These are phyloP conservation scores for Bombylius discolor DNA, from an alignment of 2,888 invertebrate species.

Conservation along the genomic window DNA sequence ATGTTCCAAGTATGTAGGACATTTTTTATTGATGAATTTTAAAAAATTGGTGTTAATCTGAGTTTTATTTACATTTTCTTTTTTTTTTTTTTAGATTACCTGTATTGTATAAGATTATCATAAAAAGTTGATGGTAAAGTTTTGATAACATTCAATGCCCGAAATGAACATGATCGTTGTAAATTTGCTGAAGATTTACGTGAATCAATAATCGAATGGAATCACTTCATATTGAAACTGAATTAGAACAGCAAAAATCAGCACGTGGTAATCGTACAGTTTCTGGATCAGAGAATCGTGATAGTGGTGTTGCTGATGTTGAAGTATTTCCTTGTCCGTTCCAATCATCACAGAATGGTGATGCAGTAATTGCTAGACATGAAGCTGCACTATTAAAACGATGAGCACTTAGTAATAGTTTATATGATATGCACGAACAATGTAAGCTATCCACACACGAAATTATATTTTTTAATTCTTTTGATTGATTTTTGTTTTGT, in stretches of 20 bases:
- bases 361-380: constrained; percentile 36
- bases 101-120: constrained; percentile 82
- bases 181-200: constrained; percentile 97
- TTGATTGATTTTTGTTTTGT: neutral
- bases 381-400: constrained; percentile 50
- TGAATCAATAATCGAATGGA: constrained; percentile 97
- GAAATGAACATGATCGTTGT: constrained; percentile 95
- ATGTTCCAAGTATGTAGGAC: constrained; percentile 57
- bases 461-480: neutral
- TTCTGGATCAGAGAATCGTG: constrained; percentile 52
- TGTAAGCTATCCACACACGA: constrained; percentile 43
- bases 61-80: neutral
- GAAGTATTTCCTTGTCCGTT: constrained; percentile 50
- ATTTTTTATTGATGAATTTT: neutral
- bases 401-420: constrained; percentile 85
- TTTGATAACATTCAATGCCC: constrained; percentile 89
- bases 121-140: constrained; percentile 85
- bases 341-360: constrained; percentile 30
- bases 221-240: constrained; percentile 82
- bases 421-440: constrained; percentile 89
- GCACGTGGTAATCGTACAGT: constrained; percentile 44
- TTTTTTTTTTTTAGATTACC: constrained; percentile 58
- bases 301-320: constrained; percentile 85
- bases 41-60: neutral
- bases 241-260: constrained; percentile 72